These are phyloP conservation scores for Brachyopa scutellaris DNA, from an alignment of 2,888 invertebrate species.

Conservation along the genomic window DNA sequence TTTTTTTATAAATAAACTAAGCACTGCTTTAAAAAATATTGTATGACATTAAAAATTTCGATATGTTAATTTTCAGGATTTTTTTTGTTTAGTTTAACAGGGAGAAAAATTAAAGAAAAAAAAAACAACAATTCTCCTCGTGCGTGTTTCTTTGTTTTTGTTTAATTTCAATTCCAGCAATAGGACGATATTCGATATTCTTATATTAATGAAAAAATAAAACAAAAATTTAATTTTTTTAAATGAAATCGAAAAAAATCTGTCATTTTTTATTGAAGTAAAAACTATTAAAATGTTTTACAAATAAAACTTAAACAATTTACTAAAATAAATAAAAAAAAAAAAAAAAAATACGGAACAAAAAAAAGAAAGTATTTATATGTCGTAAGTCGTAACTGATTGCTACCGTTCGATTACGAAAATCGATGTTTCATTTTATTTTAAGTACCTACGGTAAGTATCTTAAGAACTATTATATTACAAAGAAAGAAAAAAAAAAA, in stretches of 20 bases:
- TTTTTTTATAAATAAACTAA: conserved; percentile 40
- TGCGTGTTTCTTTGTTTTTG: conserved; percentile 37
- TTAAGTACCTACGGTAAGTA: conserved; percentile 63
- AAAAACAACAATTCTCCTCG: conserved; percentile 57
- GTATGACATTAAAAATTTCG: conserved; percentile 51
- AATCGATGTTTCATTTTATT: conserved; percentile 54
- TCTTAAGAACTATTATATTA: conserved; percentile 63
- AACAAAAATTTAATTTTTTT: conserved; percentile 24
- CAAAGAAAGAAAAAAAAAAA: conserved; percentile 38
- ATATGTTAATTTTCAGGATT: conserved; percentile 56
- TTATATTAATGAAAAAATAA: conserved; percentile 13
- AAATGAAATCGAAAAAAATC: conserved; percentile 61
- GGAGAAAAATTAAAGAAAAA: conserved; percentile 52
- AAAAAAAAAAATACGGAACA: no score
- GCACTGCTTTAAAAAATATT: conserved; percentile 42
- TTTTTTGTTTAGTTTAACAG: conserved; percentile 44
- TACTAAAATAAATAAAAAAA: conserved; percentile 57
- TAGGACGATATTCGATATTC: conserved; percentile 46
- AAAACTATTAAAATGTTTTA: conserved; percentile 58
- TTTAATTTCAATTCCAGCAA: conserved; percentile 49
- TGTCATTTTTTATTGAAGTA: conserved; percentile 66
- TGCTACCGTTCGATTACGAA: conserved; percentile 52
- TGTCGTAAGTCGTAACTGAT: conserved; percentile 41
- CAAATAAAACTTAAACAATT: conserved; percentile 55
- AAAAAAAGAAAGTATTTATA: conserved; percentile 7